Evolutionary conservation across 2,797 vertebrate genomes (phyloP).

Genomic region (Girardinus metallicus): DNA sequence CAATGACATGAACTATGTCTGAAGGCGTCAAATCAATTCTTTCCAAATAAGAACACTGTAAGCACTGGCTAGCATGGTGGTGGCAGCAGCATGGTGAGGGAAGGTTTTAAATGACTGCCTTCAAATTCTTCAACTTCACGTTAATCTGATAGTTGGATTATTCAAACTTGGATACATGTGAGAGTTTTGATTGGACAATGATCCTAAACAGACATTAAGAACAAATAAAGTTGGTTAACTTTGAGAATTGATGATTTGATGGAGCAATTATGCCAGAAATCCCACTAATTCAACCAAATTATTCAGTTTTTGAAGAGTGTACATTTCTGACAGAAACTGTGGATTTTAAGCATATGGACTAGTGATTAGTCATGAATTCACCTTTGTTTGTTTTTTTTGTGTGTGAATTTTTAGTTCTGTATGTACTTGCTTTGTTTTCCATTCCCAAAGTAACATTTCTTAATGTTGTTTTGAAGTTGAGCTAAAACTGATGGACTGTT

Average conservation of each 20-base stretch:
- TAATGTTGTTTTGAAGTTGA: background rate
- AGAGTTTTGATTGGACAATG: background rate
- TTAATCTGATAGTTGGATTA: background rate
- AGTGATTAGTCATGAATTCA: background rate
- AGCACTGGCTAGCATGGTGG: background rate
- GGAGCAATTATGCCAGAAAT: background rate
- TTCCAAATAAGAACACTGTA: background rate
- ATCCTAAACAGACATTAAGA: background rate
- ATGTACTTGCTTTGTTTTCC: background rate
- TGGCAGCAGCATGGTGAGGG: background rate
- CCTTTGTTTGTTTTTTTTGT: background rate
- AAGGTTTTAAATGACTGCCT: background rate
- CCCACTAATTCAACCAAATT: background rate
- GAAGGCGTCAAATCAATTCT: background rate
- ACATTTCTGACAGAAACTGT: background rate
- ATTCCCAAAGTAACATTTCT: background rate
- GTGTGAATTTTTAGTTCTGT: background rate
- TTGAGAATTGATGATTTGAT: background rate
- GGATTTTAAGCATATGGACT: background rate
- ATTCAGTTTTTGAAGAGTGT: background rate
- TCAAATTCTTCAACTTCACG: background rate
- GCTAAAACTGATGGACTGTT: conserved; percentile 3
- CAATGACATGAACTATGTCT: background rate
- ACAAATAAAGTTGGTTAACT: background rate
- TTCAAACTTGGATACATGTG: background rate